Conservation (phyloP, 2,797 vertebrate genomes). For the Urocyon cinereoargenteus region DNA sequence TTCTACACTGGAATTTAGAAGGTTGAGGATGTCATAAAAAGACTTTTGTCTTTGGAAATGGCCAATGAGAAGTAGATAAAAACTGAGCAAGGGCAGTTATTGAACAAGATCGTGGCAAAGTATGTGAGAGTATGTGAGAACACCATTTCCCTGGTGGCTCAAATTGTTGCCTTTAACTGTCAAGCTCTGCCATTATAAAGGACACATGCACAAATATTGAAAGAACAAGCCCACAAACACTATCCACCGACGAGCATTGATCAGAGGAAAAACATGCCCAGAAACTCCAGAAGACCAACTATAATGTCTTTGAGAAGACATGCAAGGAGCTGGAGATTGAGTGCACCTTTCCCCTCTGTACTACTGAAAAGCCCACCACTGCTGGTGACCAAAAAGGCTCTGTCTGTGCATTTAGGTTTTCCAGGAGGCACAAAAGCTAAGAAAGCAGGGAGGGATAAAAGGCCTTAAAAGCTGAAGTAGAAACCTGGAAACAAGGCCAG, state of each 20-base stretch:
- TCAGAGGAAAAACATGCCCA: constrained; percentile 92
- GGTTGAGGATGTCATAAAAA: constrained; percentile 95
- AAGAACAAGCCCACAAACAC: constrained; percentile 96
- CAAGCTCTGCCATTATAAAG: constrained; percentile 93
- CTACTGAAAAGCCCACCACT: constrained; percentile 88
- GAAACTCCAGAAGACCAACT: constrained; percentile 91
- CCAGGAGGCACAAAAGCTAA: constrained; percentile 89
- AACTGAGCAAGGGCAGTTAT: not conserved
- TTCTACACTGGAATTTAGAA: constrained; percentile 88
- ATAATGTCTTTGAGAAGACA: constrained; percentile 90
- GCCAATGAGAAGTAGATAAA: constrained; percentile 86
- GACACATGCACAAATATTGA: constrained; percentile 93
- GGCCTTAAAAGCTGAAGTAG: constrained; percentile 80
- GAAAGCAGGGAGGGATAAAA: constrained; percentile 82
- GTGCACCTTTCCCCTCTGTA: constrained; percentile 92
- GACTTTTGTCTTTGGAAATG: constrained; percentile 94
- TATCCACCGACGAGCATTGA: constrained; percentile 94
- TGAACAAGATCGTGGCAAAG: not conserved
- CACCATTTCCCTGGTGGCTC: not conserved
- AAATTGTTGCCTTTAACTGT: constrained; percentile 94
- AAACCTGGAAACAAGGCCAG: constrained; percentile 60
- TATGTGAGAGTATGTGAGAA: not conserved
- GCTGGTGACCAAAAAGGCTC: constrained; percentile 94
- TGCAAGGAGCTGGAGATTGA: constrained; percentile 93
- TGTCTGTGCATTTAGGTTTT: constrained; percentile 91